These are phyloP conservation scores for Lagopus leucura DNA, from an alignment of 2,113 vertebrate species.

Conservation along the genomic window DNA sequence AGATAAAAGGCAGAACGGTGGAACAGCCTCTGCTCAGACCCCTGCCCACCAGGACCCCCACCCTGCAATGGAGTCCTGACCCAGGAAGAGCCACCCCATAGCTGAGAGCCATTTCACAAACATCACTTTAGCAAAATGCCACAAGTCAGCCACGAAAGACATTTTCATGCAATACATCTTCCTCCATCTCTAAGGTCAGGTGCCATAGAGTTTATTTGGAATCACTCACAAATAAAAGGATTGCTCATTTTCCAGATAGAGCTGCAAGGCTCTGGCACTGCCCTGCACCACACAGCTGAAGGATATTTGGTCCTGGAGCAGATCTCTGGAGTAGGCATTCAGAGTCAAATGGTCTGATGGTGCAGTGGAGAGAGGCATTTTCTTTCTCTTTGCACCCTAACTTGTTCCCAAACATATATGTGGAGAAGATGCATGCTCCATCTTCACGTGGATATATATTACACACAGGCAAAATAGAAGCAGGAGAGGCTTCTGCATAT, in stretches of 20 bases:
- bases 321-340: neutral
- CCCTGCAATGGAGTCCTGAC: neutral
- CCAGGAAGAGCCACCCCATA: neutral
- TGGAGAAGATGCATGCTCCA: neutral
- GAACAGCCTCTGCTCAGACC: neutral
- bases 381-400: neutral
- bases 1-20: fast-evolving
- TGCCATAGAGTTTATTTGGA: neutral
- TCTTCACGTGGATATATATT: neutral
- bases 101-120: neutral
- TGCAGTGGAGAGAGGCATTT: neutral
- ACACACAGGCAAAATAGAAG: neutral
- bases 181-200: neutral
- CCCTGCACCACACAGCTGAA: neutral
- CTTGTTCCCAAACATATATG: fast-evolving
- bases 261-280: neutral
- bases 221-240: neutral
- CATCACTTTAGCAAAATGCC: neutral
- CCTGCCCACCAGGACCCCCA: fast-evolving
- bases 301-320: neutral
- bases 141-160: neutral
- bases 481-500: neutral
- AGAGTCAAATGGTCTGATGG: neutral
- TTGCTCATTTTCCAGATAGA: neutral
- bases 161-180: neutral